Conservation (phyloP, 1,140 invertebrate species). For the Psix sp. region DNA sequence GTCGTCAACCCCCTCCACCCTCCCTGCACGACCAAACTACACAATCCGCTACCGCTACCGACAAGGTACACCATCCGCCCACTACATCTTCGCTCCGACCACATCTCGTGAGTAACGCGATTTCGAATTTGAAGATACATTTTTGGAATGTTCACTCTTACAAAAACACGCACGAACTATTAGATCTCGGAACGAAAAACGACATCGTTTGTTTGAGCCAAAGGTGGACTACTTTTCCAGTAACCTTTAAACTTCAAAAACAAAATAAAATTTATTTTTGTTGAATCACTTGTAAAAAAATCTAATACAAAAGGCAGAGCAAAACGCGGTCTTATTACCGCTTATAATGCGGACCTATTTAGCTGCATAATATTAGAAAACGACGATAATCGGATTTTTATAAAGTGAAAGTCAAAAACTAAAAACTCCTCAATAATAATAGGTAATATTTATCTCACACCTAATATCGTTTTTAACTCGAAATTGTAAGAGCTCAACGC, state of each 20-base stretch:
- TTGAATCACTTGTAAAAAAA: slow-evolving; percentile 13
- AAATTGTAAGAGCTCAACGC: neutral
- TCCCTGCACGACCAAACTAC: too few relatives aligned
- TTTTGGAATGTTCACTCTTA: slow-evolving; percentile 18
- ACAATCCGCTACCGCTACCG: too few relatives aligned
- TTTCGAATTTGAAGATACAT: too few relatives aligned
- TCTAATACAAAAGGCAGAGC: slow-evolving; percentile 3
- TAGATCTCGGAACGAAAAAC: neutral
- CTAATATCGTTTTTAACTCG: neutral
- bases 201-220: slow-evolving; percentile 20
- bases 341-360: neutral
- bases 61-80: too few relatives aligned
- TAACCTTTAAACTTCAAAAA: neutral
- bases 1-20: too few relatives aligned
- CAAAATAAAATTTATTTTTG: slow-evolving; percentile 1
- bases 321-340: slow-evolving; percentile 3
- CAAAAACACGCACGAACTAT: slow-evolving; percentile 9
- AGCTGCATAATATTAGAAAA: slow-evolving; percentile 2
- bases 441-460: slow-evolving; percentile 10
- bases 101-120: too few relatives aligned
- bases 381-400: slow-evolving; percentile 10
- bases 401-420: slow-evolving; percentile 4
- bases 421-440: neutral
- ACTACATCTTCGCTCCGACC: too few relatives aligned
- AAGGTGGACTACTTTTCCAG: neutral